A percentile compares a stretch with the other conserved stretches of the same genome.
These are phyloP conservation scores for Connochaetes taurinus DNA, from an alignment of 2,113 vertebrate genomes.

Conservation along the genomic window DNA sequence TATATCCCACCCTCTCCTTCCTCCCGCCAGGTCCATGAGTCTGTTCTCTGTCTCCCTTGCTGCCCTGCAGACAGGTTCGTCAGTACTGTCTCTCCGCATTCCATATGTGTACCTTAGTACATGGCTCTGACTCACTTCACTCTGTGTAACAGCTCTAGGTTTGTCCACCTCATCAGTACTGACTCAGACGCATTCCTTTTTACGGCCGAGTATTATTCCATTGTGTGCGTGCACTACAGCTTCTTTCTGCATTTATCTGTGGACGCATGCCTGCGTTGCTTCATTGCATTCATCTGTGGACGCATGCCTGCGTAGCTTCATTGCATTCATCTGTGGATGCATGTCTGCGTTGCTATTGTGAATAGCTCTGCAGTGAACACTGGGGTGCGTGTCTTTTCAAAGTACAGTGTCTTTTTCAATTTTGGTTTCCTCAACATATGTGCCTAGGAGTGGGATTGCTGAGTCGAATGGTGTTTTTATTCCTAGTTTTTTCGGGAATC, in stretches of 20 bases:
- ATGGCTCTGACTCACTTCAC: not conserved
- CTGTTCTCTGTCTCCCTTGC: not conserved
- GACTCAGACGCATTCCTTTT: not conserved
- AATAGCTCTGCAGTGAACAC: not conserved
- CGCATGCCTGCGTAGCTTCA: not conserved
- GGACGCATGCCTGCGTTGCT: not conserved
- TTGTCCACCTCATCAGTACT: not conserved
- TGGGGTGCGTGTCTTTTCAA: not conserved
- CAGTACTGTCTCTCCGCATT: not conserved
- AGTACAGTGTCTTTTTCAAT: not conserved
- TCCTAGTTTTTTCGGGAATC: not conserved
- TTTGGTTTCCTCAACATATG: not conserved
- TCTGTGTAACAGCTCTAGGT: not conserved
- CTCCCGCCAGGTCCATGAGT: not conserved
- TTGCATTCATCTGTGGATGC: no score
- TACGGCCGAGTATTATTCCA: not conserved
- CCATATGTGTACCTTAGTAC: not conserved
- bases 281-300: not conserved
- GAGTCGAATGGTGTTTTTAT: not conserved
- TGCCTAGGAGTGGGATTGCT: not conserved
- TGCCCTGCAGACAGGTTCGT: not conserved
- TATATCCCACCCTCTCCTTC: not conserved
- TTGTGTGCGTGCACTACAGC: accelerated
- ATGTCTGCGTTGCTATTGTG: no score
- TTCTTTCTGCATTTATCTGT: not conserved